Conservation (phyloP, 2,888 invertebrate species). For the Hydropsyche betteni region DNA sequence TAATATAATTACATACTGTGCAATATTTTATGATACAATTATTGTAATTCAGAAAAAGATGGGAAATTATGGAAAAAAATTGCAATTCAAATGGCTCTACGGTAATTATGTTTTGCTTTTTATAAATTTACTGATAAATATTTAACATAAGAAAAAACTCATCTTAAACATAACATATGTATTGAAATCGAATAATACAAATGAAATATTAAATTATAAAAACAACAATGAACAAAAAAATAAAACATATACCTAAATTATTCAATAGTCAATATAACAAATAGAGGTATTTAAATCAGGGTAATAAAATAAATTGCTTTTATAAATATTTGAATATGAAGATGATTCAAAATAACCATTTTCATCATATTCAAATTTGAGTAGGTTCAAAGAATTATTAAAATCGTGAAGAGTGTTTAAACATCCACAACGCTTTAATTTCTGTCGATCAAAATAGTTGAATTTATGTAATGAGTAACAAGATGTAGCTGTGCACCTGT, state of each 20-base stretch:
- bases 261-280: constrained; percentile 47
- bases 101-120: not conserved
- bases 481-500: constrained; percentile 61
- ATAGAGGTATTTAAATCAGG: constrained; percentile 42
- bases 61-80: too few relatives aligned
- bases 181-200: too few relatives aligned
- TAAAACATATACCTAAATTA: not conserved
- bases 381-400: constrained; percentile 8
- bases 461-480: constrained; percentile 38
- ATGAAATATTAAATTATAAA: too few relatives aligned
- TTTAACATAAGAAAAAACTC: not conserved
- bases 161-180: not conserved
- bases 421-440: constrained; percentile 11
- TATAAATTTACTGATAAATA: not conserved
- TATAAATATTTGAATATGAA: constrained; percentile 6
- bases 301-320: constrained; percentile 33
- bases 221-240: too few relatives aligned
- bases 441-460: not conserved
- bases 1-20: too few relatives aligned
- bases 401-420: not conserved
- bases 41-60: too few relatives aligned
- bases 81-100: too few relatives aligned
- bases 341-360: not conserved
- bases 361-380: constrained; percentile 33
- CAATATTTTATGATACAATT: too few relatives aligned